These are phyloP conservation scores for Hemibagrus wyckioides DNA, from an alignment of 2,113 vertebrate species.

Conservation along the genomic window DNA sequence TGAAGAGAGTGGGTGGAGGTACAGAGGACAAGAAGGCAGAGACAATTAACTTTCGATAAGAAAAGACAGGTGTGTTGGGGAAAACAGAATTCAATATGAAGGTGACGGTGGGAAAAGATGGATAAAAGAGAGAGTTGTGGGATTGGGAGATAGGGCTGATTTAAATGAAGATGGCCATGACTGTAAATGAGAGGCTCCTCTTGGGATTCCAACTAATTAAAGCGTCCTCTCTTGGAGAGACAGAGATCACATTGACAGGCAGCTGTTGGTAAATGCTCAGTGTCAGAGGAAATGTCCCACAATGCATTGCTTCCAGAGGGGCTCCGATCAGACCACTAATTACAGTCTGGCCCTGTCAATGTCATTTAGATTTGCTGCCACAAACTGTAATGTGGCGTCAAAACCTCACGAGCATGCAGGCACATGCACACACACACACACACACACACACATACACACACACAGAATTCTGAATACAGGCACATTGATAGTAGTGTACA, in stretches of 20 bases:
- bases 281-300: conserved; percentile 56
- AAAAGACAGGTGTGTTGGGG: conserved; percentile 51
- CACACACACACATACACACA: conserved; percentile 45
- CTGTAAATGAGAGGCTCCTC: conserved; percentile 57
- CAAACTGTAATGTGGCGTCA: conserved; percentile 34
- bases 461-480: conserved; percentile 43
- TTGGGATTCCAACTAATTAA: conserved; percentile 61
- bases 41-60: conserved; percentile 51
- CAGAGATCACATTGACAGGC: conserved; percentile 56
- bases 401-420: conserved; percentile 14
- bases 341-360: conserved; percentile 59
- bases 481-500: conserved; percentile 43
- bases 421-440: conserved; percentile 18
- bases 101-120: conserved; percentile 33
- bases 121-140: conserved; percentile 48
- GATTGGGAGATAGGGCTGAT: conserved; percentile 51
- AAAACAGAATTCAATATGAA: conserved; percentile 42
- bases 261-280: conserved; percentile 57
- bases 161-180: conserved; percentile 57
- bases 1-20: conserved; percentile 33
- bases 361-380: conserved; percentile 52
- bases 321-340: conserved; percentile 56
- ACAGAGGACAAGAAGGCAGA: conserved; percentile 24
- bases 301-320: conserved; percentile 53
- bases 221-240: conserved; percentile 52